Percentiles rank a stretch among this genome's conserved stretches.
Evolutionary conservation across 2,797 vertebrate species (phyloP).

Genomic region (Poecile montanus): DNA sequence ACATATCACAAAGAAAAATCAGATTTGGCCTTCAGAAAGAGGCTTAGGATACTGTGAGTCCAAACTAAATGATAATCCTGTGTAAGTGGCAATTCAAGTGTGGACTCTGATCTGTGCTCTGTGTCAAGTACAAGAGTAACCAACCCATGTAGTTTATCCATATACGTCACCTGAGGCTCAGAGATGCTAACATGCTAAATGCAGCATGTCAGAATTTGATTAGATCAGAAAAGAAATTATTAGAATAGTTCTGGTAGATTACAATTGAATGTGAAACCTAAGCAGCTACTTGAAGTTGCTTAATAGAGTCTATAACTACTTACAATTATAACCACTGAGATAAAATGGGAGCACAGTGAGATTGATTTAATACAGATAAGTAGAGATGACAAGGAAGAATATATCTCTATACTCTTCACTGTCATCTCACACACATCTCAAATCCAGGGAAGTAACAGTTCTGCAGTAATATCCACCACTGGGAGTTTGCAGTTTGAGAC

Average conservation of each 20-base stretch:
- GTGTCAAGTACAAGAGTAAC: conserved; percentile 10
- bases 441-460: background rate
- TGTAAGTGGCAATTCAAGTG: conserved; percentile 29
- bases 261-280: background rate
- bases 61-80: conserved; percentile 1
- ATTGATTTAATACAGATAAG: background rate
- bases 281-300: background rate
- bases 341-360: background rate
- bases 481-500: background rate
- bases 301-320: background rate
- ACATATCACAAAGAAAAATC: background rate
- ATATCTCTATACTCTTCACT: background rate
- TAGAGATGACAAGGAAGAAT: background rate
- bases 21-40: background rate
- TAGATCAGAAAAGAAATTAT: background rate
- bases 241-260: background rate
- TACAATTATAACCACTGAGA: background rate
- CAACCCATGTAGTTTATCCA: background rate
- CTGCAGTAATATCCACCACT: background rate
- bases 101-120: background rate
- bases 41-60: background rate
- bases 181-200: background rate
- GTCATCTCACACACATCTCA: background rate
- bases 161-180: background rate
- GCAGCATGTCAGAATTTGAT: background rate